Conservation (phyloP, 2,888 invertebrate species). For the Meloe dianella region DNA sequence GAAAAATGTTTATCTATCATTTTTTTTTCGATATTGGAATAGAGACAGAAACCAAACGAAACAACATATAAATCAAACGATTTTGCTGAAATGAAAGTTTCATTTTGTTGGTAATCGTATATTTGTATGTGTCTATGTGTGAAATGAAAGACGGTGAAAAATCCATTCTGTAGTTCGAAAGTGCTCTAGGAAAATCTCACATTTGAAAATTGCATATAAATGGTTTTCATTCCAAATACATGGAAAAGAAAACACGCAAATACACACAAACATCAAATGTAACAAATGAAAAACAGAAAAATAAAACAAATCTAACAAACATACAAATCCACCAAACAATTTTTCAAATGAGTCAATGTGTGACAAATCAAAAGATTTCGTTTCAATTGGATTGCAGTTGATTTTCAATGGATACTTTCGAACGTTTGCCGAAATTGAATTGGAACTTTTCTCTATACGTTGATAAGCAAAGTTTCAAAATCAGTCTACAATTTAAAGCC, state of each 20-base stretch:
- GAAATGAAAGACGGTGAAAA: slow-evolving; percentile 9
- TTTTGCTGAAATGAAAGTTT: slow-evolving; percentile 8
- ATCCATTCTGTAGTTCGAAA: background rate
- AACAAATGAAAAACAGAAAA: background rate
- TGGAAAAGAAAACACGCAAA: background rate
- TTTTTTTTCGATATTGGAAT: slow-evolving; percentile 20
- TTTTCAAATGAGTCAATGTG: background rate
- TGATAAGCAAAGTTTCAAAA: background rate
- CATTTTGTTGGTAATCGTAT: slow-evolving; percentile 11
- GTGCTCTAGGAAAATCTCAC: background rate
- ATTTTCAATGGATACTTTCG: background rate
- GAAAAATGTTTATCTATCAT: slow-evolving; percentile 11
- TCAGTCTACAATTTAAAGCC: background rate
- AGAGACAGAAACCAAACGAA: slow-evolving; percentile 19
- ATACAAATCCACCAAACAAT: background rate
- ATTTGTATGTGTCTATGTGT: background rate
- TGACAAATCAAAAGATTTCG: slow-evolving; percentile 5
- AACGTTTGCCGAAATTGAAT: slow-evolving; percentile 1
- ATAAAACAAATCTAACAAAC: background rate
- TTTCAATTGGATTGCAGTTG: slow-evolving; percentile 8
- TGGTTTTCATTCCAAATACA: background rate
- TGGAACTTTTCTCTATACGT: background rate
- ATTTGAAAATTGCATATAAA: slow-evolving; percentile 11
- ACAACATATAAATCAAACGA: slow-evolving; percentile 26
- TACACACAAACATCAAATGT: background rate